phyloP scores from a whole-genome alignment of 2,113 vertebrate species.

The Upupa epops region DNA sequence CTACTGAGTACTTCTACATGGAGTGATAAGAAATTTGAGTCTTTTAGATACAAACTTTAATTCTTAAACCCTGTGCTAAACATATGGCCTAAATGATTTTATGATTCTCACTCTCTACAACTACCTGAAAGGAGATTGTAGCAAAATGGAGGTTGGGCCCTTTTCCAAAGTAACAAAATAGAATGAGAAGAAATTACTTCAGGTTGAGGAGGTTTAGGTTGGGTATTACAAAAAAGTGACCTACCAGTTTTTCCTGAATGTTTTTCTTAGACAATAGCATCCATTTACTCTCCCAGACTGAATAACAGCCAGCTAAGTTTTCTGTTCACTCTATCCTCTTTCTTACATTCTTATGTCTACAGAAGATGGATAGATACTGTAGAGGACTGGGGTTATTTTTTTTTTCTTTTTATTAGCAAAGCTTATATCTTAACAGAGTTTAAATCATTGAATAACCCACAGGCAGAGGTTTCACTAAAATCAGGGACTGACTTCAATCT shows the following conservation, averaged over 20 bases:
- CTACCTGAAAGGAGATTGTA: too few relatives aligned
- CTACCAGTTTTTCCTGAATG: background rate
- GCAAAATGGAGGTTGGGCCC: too few relatives aligned
- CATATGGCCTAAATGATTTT: too few relatives aligned
- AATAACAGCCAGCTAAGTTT: background rate
- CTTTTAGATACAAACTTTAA: background rate
- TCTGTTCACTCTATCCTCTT: background rate
- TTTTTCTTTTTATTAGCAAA: background rate
- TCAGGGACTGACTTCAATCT: background rate
- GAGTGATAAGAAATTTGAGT: background rate
- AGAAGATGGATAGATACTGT: background rate
- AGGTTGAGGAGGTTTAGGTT: too few relatives aligned
- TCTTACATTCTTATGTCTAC: background rate
- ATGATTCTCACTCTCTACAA: too few relatives aligned
- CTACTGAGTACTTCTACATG: background rate
- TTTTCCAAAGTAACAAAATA: too few relatives aligned
- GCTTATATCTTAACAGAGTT: background rate
- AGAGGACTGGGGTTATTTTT: background rate
- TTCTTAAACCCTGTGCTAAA: background rate
- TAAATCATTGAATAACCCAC: background rate
- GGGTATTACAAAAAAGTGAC: too few relatives aligned
- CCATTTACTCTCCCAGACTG: background rate
- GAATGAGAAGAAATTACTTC: too few relatives aligned
- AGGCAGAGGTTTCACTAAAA: background rate
- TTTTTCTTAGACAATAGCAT: background rate